Evolutionary conservation across 2,888 invertebrate species (phyloP), one percentile per base, ranked within the genome.

Genomic region (Mycalesis mineus): DNA sequence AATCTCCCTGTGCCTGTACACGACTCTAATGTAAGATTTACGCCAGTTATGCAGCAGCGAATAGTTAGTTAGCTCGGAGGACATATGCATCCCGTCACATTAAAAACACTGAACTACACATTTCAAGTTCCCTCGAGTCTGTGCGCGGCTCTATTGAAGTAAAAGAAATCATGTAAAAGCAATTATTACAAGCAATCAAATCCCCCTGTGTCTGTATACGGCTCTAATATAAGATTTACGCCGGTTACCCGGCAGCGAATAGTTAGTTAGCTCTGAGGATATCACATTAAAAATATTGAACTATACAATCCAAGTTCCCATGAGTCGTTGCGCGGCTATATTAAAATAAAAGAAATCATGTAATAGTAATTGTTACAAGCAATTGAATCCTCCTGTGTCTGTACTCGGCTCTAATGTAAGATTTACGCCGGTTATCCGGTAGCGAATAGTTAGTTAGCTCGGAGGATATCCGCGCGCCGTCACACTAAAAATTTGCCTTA

Each of bases 371-470:
- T n/a, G n/a, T n/a, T n/a, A n/a, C n/a, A n/a, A n/a, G n/a, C n/a
- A n/a, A n/a, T n/a, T n/a, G n/a, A n/a, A n/a, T 29, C n/a, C 47
- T 15, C 71, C 61, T 62, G 48, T 64, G 15, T 36, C 49, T 67
- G 75, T 84, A 76, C 84, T 52, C 50, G 66, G 64, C 73, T 76
- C 78, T 78, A 86, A 88, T 80, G 84, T 84, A 84, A 88, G 84
- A 88, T 87, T 87, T 86, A 88, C 85, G 74, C 82, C 75, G 83
- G 82, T 79, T 79, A 86, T 85, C 88, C 88, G 86, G 84, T 68
- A 74, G 77, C 75, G 75, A 77, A 79, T 77, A 81, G 79, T 78
- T 78, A 71, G 65, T 76, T 73, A 66, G 72, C 72, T 22, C 75
- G 79, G 58, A 66, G 72, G 84, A 86, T 71, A 70, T 86, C 86